Evolutionary conservation across 2,113 vertebrate genomes (phyloP).

Genomic region (Sula dactylatra): DNA sequence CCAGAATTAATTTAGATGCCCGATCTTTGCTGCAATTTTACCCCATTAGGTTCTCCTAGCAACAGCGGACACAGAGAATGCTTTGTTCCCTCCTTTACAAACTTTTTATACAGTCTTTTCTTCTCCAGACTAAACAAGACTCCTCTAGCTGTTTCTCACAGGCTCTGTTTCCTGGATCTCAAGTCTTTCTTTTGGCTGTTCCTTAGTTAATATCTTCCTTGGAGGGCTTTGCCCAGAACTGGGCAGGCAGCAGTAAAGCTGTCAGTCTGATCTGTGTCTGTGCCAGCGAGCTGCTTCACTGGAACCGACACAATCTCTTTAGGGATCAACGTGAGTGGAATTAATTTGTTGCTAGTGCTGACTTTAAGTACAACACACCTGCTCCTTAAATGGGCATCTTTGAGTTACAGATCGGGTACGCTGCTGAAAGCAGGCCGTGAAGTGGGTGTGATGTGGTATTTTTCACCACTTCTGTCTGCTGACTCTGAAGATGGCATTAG

Average conservation of each 20-base stretch:
- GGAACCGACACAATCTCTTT: not conserved
- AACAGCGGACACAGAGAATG: not conserved
- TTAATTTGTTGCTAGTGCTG: not conserved
- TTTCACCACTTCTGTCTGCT: not conserved
- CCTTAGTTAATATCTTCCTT: not conserved
- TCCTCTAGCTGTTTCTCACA: not conserved
- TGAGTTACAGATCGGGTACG: not conserved
- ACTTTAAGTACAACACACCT: not conserved
- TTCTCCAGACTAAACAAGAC: not conserved
- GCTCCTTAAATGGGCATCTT: slow-evolving; percentile 42
- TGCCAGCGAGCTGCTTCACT: not conserved
- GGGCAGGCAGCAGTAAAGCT: not conserved
- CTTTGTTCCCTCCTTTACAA: slow-evolving; percentile 12
- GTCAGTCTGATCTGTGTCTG: not conserved
- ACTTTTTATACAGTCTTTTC: not conserved
- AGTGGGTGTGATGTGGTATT: not conserved
- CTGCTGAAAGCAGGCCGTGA: not conserved
- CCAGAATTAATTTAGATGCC: not conserved
- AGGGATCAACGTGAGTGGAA: not conserved
- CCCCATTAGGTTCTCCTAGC: not conserved
- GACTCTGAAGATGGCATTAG: not conserved
- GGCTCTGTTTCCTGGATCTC: not conserved
- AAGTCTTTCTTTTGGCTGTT: not conserved
- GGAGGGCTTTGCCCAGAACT: not conserved
- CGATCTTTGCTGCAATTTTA: not conserved